Evolutionary conservation across 2,113 vertebrate species (phyloP).

Genomic region (Plotosus lineatus): DNA sequence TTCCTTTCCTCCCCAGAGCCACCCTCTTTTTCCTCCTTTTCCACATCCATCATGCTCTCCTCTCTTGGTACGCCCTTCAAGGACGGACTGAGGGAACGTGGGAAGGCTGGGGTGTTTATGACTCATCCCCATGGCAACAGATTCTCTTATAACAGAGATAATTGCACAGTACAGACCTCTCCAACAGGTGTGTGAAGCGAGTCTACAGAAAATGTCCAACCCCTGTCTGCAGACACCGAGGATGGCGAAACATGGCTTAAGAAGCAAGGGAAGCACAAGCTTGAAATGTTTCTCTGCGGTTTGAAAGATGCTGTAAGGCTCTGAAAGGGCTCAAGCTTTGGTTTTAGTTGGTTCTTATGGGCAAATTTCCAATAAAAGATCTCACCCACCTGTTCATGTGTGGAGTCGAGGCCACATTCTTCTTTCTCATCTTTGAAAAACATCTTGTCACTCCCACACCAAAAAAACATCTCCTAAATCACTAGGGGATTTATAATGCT

Average conservation of each 20-base stretch:
- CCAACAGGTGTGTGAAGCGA: slow-evolving; percentile 67
- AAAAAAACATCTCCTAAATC: slow-evolving; percentile 35
- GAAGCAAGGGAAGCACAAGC: background rate
- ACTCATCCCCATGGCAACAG: slow-evolving; percentile 69
- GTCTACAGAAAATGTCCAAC: slow-evolving; percentile 62
- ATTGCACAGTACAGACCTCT: slow-evolving; percentile 68
- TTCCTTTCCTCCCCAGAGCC: slow-evolving; percentile 54
- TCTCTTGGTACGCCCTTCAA: background rate
- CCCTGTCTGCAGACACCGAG: background rate
- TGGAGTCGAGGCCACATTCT: slow-evolving; percentile 31
- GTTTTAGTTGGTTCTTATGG: slow-evolving; percentile 56
- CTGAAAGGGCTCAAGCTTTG: slow-evolving; percentile 53
- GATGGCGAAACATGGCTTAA: background rate
- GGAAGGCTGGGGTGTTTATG: slow-evolving; percentile 66
- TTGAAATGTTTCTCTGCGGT: slow-evolving; percentile 59
- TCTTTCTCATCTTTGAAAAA: slow-evolving; percentile 24
- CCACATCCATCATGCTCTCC: slow-evolving; percentile 19
- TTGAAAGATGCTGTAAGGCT: slow-evolving; percentile 18
- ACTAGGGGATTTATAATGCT: slow-evolving; percentile 3
- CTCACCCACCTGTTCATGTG: slow-evolving; percentile 66
- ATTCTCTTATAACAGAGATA: slow-evolving; percentile 72
- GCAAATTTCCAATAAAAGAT: slow-evolving; percentile 65
- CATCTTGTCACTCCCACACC: slow-evolving; percentile 50
- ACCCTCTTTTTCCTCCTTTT: slow-evolving; percentile 30
- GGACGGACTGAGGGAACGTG: background rate